Conservation (phyloP, 2,113 vertebrate genomes). For the Heterotis niloticus region DNA sequence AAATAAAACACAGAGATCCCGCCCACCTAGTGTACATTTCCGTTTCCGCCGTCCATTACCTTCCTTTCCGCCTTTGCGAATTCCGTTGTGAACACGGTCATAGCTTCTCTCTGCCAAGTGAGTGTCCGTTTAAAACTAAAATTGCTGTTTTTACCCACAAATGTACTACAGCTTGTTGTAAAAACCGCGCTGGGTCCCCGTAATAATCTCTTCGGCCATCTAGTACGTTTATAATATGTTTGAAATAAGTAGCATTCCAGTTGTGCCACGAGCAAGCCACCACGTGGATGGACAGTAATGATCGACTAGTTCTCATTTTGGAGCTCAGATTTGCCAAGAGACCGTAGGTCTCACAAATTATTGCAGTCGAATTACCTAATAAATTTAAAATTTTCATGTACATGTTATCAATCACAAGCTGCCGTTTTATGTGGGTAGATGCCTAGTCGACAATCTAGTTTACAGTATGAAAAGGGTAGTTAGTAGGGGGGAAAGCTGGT, state of each 20-base stretch:
- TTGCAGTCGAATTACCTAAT: background rate
- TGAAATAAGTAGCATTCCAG: background rate
- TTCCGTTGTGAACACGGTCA: slow-evolving; percentile 53
- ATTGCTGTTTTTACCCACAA: rapidly evolving
- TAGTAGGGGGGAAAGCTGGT: no score
- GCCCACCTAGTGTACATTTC: slow-evolving; percentile 27
- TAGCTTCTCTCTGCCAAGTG: slow-evolving; percentile 51
- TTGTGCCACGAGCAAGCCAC: background rate
- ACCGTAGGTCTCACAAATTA: background rate
- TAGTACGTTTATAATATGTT: background rate
- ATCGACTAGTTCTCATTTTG: background rate
- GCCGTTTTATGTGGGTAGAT: background rate
- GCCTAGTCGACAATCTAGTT: no score
- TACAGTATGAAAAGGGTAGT: no score
- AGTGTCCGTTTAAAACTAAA: slow-evolving; percentile 42
- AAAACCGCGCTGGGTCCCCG: background rate
- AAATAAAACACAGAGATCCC: background rate
- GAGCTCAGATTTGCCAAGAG: background rate
- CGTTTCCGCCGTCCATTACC: slow-evolving; percentile 33
- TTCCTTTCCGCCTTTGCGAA: slow-evolving; percentile 61
- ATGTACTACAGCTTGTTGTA: rapidly evolving
- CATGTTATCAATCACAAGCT: background rate
- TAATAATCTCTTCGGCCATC: background rate
- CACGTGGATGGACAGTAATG: slow-evolving; percentile 11
- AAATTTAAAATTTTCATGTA: background rate